Evolutionary conservation across 2,888 invertebrate species (phyloP).

Genomic region (Hydriomena furcata): DNA sequence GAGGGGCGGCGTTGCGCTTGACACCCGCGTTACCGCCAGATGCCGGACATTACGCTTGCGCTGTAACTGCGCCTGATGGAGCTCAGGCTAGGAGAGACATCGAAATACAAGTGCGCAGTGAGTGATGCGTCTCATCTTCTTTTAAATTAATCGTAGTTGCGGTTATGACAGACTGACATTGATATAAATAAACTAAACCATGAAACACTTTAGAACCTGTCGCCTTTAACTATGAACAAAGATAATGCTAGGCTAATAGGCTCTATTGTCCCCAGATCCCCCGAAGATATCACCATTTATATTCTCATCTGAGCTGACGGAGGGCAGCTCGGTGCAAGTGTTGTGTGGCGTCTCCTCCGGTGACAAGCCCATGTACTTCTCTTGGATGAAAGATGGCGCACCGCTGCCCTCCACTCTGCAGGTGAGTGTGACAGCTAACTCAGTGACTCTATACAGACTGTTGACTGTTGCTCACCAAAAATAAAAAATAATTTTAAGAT

Average conservation of each 20-base stretch:
- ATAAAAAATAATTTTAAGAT: too few species aligned
- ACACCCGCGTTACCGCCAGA: slow-evolving; percentile 79
- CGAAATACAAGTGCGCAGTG: slow-evolving; percentile 88
- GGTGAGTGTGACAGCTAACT: too few species aligned
- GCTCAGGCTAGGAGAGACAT: slow-evolving; percentile 87
- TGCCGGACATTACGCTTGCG: slow-evolving; percentile 90
- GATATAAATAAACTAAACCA: too few species aligned
- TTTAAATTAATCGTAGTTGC: too few species aligned
- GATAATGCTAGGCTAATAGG: too few species aligned
- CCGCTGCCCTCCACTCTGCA: slow-evolving; percentile 85
- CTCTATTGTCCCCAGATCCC: slow-evolving; percentile 86
- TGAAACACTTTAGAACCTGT: too few species aligned
- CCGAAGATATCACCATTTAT: slow-evolving; percentile 94
- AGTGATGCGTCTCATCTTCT: slow-evolving; percentile 47
- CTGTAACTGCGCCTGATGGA: slow-evolving; percentile 87
- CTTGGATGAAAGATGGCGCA: slow-evolving; percentile 86
- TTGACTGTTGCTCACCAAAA: too few species aligned
- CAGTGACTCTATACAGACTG: too few species aligned
- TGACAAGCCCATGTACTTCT: slow-evolving; percentile 87
- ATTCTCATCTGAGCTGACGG: slow-evolving; percentile 91
- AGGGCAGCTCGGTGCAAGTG: slow-evolving; percentile 91
- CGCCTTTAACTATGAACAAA: too few species aligned
- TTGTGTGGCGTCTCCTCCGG: slow-evolving; percentile 90
- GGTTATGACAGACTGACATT: too few species aligned
- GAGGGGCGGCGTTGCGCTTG: slow-evolving; percentile 60